Evolutionary conservation across 1,140 invertebrate genomes (phyloP).

Genomic region (Ceratoteleas bidentatus): DNA sequence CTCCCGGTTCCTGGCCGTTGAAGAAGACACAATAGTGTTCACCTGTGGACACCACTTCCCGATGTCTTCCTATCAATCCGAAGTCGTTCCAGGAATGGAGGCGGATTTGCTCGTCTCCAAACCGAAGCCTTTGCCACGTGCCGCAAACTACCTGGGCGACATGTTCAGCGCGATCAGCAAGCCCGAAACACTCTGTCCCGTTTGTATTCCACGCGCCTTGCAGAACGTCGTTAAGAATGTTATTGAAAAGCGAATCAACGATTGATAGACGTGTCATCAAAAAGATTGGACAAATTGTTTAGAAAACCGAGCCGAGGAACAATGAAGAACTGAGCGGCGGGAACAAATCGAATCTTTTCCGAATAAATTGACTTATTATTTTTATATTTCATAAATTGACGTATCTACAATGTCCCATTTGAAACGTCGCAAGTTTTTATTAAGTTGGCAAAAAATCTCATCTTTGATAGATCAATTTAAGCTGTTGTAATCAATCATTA

Average conservation of each 20-base stretch:
- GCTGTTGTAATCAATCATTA: no score
- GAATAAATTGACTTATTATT: no score
- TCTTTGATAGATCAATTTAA: no score
- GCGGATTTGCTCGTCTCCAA: conserved; percentile 75
- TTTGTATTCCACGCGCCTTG: conserved; percentile 75
- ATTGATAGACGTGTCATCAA: conserved; percentile 23
- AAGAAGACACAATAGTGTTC: conserved; percentile 78
- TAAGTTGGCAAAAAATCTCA: no score
- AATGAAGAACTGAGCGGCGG: neutral
- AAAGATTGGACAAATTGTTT: no score
- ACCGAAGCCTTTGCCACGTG: conserved; percentile 74
- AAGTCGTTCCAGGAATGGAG: conserved; percentile 77
- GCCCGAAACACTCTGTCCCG: conserved; percentile 76
- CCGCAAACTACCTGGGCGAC: conserved; percentile 75
- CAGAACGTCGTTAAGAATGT: conserved; percentile 70
- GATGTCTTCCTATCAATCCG: conserved; percentile 73
- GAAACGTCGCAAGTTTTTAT: no score
- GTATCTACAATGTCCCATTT: no score
- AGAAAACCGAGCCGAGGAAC: neutral
- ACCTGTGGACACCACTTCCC: conserved; percentile 80
- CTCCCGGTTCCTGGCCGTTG: conserved; percentile 71
- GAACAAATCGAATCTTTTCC: no score
- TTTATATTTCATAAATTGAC: no score
- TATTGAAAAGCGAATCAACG: conserved; percentile 63
- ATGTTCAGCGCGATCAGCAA: conserved; percentile 69